Base-by-base conservation (phyloP, 1,140 invertebrate genomes). In the Scaptomyza pallida region DNA sequence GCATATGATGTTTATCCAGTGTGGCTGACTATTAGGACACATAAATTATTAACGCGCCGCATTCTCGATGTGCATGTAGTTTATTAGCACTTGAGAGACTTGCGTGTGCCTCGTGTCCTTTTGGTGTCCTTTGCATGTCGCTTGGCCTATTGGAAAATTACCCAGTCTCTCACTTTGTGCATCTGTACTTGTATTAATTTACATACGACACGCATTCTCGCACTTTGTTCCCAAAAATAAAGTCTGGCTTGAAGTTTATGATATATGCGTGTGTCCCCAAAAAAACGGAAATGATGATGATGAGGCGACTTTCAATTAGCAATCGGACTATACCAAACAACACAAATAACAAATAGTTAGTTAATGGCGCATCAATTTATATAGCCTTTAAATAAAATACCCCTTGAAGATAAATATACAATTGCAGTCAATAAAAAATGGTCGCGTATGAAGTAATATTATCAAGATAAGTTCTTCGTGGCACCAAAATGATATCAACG, bases 131-230 rank as follows among this genome's bases (percentile, higher is more conserved):
- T 85, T 77, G 81, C 81, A 85, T 86, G 81, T 85, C 57, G 26
- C 8, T 43, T 43, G 40, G 35, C 23, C 67, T 47, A 61, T 72
- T 60, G 65, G 59, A 78, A 77, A 69, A 60, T 72, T 48, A 72
- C 63, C 43, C 50, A 30, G 9, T 33, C 51, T 41, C 48, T 23
- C 21, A 21, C 63, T 33, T 19, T 63, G 43, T 63, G 54, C 75
- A 62, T 55, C 56, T 30, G n/a, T n/a, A 54, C 73, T 74, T 68
- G 61, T 70, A 86, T 76, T 83, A 86, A 86, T 86, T 86, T 86
- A 86, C 81, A 88, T 86, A 86, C 81, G 82, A 88, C 81, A 86
- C 81, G 81, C 81, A 88, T 86, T 88, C 81, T 78, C 69, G 69
- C 73, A 80, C 76, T 85, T 55, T 65, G 50, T 17, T 50, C 26